Conservation (phyloP, 2,797 vertebrate genomes). For the Iguana delicatissima region DNA sequence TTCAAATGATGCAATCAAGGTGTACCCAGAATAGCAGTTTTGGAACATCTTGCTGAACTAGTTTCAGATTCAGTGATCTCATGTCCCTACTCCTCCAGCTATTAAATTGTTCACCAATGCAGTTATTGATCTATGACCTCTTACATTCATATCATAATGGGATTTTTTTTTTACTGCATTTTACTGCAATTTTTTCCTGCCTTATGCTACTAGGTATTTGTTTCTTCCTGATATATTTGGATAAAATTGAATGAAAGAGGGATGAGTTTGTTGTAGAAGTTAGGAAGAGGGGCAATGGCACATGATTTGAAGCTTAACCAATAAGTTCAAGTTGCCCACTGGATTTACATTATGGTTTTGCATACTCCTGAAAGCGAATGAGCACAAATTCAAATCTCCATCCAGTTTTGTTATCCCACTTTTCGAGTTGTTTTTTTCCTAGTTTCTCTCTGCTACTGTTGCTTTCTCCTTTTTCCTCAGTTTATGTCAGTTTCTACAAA, state of each 20-base stretch:
- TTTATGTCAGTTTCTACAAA: no score
- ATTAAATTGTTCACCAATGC: not conserved
- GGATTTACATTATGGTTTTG: not conserved
- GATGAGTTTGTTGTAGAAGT: no score
- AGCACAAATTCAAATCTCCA: not conserved
- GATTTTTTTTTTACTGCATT: no score
- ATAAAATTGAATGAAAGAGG: not conserved
- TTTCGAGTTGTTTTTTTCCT: no score
- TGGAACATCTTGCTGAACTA: conserved; percentile 27
- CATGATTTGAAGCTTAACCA: not conserved
- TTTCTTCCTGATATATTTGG: conserved; percentile 25
- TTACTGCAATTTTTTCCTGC: not conserved
- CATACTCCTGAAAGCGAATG: not conserved
- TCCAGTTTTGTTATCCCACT: not conserved
- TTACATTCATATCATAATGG: not conserved
- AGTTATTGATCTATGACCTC: not conserved
- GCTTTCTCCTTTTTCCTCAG: no score
- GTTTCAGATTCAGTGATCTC: not conserved
- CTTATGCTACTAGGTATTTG: not conserved
- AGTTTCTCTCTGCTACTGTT: no score
- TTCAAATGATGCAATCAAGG: conserved; percentile 56
- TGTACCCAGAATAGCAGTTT: not conserved
- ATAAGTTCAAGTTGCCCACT: not conserved
- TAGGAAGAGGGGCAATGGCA: not conserved
- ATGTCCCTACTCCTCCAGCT: conserved; percentile 9